Conservation (phyloP, 2,113 vertebrate genomes). For the Muntiacus reevesi region DNA sequence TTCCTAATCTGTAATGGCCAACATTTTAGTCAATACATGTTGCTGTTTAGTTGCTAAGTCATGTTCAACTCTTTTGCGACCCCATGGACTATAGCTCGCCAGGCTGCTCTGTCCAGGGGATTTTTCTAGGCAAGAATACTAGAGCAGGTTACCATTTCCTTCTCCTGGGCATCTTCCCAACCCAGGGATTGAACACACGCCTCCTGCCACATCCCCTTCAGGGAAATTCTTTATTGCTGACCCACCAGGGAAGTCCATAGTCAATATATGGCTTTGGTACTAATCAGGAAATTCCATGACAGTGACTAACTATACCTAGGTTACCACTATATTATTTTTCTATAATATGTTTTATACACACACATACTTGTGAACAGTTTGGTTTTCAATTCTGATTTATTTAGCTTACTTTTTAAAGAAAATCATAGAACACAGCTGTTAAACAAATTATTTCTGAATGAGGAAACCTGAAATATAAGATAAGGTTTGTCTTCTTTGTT, state of each 20-base stretch:
- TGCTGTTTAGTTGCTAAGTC: not conserved
- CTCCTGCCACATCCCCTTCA: not conserved
- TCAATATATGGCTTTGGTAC: not conserved
- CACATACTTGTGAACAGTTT: not conserved
- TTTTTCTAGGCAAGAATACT: not conserved
- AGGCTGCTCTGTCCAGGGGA: not conserved
- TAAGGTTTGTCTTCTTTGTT: not conserved
- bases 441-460: not conserved
- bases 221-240: not conserved
- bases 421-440: not conserved
- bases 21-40: not conserved
- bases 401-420: not conserved
- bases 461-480: not conserved
- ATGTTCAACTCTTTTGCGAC: not conserved
- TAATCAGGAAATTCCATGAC: not conserved
- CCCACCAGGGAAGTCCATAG: not conserved
- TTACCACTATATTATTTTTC: not conserved
- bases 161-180: not conserved
- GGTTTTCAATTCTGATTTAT: not conserved
- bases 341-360: not conserved
- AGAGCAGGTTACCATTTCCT: not conserved
- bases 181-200: not conserved
- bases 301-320: not conserved
- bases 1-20: not conserved
- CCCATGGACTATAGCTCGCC: not conserved